Base-by-base conservation (phyloP, 2,888 invertebrate species). In the Dolichopus griseipennis region DNA sequence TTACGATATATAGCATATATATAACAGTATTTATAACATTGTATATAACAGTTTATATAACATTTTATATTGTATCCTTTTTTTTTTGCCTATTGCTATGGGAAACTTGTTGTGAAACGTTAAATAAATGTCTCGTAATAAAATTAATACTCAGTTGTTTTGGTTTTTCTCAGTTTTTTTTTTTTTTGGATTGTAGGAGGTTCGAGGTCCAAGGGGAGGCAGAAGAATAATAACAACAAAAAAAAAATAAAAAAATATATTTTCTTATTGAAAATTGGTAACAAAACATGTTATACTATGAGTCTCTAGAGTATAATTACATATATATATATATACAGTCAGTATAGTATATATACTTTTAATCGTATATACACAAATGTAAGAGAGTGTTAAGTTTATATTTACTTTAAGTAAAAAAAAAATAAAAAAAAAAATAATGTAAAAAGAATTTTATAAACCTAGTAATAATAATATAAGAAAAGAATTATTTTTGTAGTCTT, bases 111-210 rank as follows among this genome's bases (percentile, higher is more conserved):
- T 52, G 52, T 52, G 18, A 52, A 52, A 52, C n/a, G 15, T 52
- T 52, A 6, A 52, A 52, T 52, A 52, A 41, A 52, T 52, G 52
- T 52, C 52, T 52, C 52, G 52, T 52, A 52, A 52, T 52, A 52
- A 52, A 52, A 52, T 52, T 52, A 52, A 18, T 12, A 15, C 18
- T 52, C 18, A 52, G 52, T 52, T 52, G 52, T 52, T 52, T 52
- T 52, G 52, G 52, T 52, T 52, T 52, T 52, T 3, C 18, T 27
- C 27, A 27, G 27, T 27, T 27, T 27, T 15, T 52, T 52, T 52
- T 52, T 7, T 52, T 18, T 52, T 52, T 12, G 2, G 12, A 43
- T 6, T 43, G 10, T 43, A 43, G n/a, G n/a, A n/a, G n/a, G n/a
- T n/a, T n/a, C n/a, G n/a, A n/a, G n/a, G n/a, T n/a, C n/a, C n/a